Evolutionary conservation across 2,888 invertebrate genomes (phyloP).

Genomic region (Caenorhabditis sulstoni): DNA sequence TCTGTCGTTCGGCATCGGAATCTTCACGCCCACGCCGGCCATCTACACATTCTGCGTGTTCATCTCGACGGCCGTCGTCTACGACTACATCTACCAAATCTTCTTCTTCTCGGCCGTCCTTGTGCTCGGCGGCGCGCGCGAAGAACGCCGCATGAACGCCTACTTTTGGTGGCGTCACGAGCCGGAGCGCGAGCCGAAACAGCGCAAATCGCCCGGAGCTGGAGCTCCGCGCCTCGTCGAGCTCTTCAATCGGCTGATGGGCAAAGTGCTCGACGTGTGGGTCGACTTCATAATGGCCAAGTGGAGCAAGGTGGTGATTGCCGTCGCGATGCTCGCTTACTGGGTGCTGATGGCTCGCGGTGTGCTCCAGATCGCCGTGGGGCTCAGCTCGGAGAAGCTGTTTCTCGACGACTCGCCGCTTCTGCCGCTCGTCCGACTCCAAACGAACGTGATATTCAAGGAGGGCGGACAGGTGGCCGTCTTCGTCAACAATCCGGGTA

Average conservation of each 20-base stretch:
- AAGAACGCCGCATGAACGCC: constrained; percentile 72
- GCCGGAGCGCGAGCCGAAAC: no score
- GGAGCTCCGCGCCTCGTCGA: no score
- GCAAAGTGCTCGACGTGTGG: constrained; percentile 68
- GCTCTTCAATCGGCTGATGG: constrained; percentile 38
- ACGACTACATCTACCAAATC: constrained; percentile 79
- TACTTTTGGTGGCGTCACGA: constrained; percentile 72
- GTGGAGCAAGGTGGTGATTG: constrained; percentile 71
- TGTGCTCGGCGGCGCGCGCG: constrained; percentile 75
- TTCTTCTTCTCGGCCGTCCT: constrained; percentile 80
- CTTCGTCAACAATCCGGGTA: constrained; percentile 79
- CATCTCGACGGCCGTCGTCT: constrained; percentile 78
- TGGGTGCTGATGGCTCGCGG: constrained; percentile 78
- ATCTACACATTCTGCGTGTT: constrained; percentile 79
- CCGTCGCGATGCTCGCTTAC: constrained; percentile 67
- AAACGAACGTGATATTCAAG: constrained; percentile 79
- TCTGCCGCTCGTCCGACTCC: constrained; percentile 78
- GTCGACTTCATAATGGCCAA: constrained; percentile 78
- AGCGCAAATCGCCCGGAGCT: no score
- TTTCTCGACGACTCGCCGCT: constrained; percentile 80
- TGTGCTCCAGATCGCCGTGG: constrained; percentile 77
- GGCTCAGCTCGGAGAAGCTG: constrained; percentile 79
- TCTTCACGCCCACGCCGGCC: constrained; percentile 79
- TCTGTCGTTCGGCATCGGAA: constrained; percentile 79
- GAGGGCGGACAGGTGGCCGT: constrained; percentile 79